Conservation (phyloP, 1,140 invertebrate species). For the Protaetia brevitarsis region DNA sequence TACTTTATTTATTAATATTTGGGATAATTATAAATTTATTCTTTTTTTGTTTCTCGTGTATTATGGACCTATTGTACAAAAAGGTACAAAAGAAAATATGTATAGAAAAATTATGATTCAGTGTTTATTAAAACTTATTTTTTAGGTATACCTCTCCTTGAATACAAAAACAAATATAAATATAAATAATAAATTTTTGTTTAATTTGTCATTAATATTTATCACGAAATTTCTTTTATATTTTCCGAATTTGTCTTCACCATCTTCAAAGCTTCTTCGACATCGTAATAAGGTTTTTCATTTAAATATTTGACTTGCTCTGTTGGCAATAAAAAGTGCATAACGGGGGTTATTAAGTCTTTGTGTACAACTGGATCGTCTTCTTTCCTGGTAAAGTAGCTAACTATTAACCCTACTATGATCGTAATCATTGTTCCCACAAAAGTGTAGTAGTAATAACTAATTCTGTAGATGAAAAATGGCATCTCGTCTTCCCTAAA, state of each 20-base stretch:
- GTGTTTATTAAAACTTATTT: no score
- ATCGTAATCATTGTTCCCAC: constrained; percentile 37
- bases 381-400: constrained; percentile 38
- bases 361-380: constrained; percentile 33
- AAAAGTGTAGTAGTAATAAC: constrained; percentile 43
- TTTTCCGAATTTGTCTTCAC: background rate
- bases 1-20: no score
- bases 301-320: background rate
- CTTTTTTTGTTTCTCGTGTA: no score
- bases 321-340: constrained; percentile 32
- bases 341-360: constrained; percentile 38
- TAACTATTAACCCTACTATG: constrained; percentile 38
- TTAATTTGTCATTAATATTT: background rate
- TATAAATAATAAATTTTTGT: background rate
- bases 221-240: background rate
- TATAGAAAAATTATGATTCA: no score
- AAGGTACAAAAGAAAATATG: no score
- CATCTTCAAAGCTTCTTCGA: background rate
- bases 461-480: constrained; percentile 37
- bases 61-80: no score
- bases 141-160: no score
- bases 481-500: constrained; percentile 20
- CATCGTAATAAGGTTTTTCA: background rate
- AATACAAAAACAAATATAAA: no score
- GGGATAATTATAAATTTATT: no score